Evolutionary conservation across 2,888 invertebrate species (phyloP).

Genomic region (Gibbula magus): DNA sequence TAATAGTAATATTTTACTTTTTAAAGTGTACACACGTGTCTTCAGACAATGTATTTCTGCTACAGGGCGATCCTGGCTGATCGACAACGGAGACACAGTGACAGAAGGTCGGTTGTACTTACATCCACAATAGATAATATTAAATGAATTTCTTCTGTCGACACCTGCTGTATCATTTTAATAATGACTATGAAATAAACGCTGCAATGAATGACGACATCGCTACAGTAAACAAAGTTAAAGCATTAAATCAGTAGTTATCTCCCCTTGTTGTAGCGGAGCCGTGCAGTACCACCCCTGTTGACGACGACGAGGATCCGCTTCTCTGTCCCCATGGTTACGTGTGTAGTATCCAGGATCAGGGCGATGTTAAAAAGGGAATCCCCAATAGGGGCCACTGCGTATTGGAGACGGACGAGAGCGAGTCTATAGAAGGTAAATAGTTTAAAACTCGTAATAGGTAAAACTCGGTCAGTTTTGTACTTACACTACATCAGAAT

Average conservation of each 20-base stretch:
- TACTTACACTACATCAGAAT: too few species aligned
- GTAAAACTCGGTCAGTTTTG: too few species aligned
- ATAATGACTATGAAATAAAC: not conserved
- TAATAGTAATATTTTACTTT: too few species aligned
- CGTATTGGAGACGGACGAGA: constrained; percentile 76
- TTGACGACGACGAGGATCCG: constrained; percentile 63
- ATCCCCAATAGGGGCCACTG: constrained; percentile 68
- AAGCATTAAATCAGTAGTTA: too few species aligned
- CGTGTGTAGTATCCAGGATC: constrained; percentile 64
- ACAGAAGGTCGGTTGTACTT: constrained; percentile 37
- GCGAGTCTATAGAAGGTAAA: constrained; percentile 99
- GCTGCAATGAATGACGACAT: not conserved
- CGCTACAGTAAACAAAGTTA: not conserved
- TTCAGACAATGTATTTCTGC: constrained; percentile 17
- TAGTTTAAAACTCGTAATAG: not conserved
- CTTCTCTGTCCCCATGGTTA: constrained; percentile 70
- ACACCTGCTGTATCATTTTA: not conserved
- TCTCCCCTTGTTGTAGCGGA: constrained; percentile 47
- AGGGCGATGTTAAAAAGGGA: constrained; percentile 51
- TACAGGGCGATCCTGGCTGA: constrained; percentile 55
- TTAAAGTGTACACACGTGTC: too few species aligned
- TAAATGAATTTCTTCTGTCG: not conserved
- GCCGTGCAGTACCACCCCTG: constrained; percentile 60
- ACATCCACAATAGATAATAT: too few species aligned
- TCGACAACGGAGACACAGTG: constrained; percentile 40